Base-by-base conservation (phyloP, 2,113 vertebrate species). In the Melospiza georgiana region DNA sequence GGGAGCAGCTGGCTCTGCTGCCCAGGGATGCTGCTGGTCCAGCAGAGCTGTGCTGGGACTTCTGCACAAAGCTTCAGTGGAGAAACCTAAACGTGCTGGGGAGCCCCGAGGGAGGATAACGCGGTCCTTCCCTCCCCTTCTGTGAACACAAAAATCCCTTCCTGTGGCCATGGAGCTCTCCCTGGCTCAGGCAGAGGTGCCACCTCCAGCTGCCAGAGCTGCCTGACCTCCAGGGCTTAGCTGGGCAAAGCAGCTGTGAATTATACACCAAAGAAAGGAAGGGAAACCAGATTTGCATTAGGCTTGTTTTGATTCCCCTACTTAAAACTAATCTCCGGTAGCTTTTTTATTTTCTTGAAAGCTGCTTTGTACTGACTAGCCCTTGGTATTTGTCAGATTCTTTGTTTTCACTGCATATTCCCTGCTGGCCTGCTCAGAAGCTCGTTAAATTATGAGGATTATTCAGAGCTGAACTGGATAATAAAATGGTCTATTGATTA, bases 401-500 rank as follows among this genome's bases (percentile, higher is more conserved):
- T 91, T 97, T 80, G 61, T 95, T 90, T 73, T 81, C 95, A 39
- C 49, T 16, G 6, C 19, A 10, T 85, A 69, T 94, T 94, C 93
- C 79, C 93, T 77, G 31, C 86, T 93, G 78, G 86, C 63, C 93
- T 91, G 62, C 84, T 88, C 80, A 94, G 63, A 93, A 82, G 48
- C 66, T 84, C 46, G 33, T 93, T 95, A 84, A 87, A 96, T 94
- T 89, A 90, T 67, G 69, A 82, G 80, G 90, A 97, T 94, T 97
- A 94, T 96, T 96, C 77, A 86, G 89, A 90, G 76, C 73, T 92
- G 59, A 51, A 71, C 39, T 87, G 89, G 79, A 74, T 95, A 95
- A 95, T 96, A 96, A 96, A 88, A 90, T 89, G 79, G 83, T 95
- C 87, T 97, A 76, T 96, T 97, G 95, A 97, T 96, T 96, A 94